Evolutionary conservation across 2,888 invertebrate genomes (phyloP), one percentile per base, ranked within the genome.

Genomic region (Xestia rhomboidea): DNA sequence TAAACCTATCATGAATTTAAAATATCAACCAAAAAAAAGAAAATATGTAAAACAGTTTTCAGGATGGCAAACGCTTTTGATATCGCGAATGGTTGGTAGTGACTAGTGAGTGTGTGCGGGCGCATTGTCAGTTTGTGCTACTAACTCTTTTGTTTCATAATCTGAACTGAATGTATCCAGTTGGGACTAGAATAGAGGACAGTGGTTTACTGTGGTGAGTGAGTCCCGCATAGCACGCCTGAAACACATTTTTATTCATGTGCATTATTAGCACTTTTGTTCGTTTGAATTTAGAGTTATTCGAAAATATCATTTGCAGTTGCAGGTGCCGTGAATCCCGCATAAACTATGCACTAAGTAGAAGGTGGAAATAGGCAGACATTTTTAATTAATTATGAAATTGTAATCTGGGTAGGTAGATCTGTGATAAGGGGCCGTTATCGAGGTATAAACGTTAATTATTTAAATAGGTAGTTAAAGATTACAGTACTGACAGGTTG

Each of bases 41-140:
- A 27, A 49, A 27, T 63, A 34, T 46, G 38, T n/a, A n/a, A n/a
- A n/a, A 15, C 57, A 68, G 24, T 64, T 63, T 24, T 49, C n/a
- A 7, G 38, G 21, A 18, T n/a, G n/a, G n/a, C n/a, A n/a, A n/a
- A n/a, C n/a, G n/a, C 46, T 54, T 77, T 79, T 67, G 38, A n/a
- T 34, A 24, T 27, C 5, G 62, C 21, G n/a, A 49, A 21, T 44
- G 34, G 3, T 7, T 5, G 2, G n/a, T 21, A 5, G 63, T 21
- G 5, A 60, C 21, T 21, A 5, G 63, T 21, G 5, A 60, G 34
- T 38, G 41, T 34, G 64, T 51, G 49, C 46, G 77, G 44, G 77
- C 8, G 49, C 68, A 68, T 68, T 79, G 78, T 83, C 34, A 41
- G 41, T 44, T 68, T 68, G 83, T 68, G 41, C 57, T 27, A 8